Percentiles rank a stretch among this genome's conserved stretches.
Evolutionary conservation across 1,140 invertebrate species (phyloP).

Genomic region (Brachionus angularis): DNA sequence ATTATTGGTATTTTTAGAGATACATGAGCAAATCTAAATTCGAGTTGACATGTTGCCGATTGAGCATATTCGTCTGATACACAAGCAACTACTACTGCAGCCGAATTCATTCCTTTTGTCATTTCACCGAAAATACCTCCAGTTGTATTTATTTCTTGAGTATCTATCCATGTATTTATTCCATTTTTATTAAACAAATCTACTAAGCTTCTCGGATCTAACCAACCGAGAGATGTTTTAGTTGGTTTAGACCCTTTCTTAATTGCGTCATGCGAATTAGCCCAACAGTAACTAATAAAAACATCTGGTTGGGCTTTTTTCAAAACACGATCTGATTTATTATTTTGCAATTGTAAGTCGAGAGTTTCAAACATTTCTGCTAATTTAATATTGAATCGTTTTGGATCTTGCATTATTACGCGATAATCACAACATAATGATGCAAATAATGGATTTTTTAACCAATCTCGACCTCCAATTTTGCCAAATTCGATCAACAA

Average conservation of each 20-base stretch:
- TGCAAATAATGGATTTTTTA: constrained; percentile 16
- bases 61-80: constrained; percentile 49
- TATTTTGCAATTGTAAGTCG: constrained; percentile 41
- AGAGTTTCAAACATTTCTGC: constrained; percentile 47
- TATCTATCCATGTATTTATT: constrained; percentile 53
- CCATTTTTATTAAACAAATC: constrained; percentile 49
- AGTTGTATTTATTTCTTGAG: neutral
- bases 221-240: constrained; percentile 45
- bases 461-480: neutral
- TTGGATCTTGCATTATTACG: constrained; percentile 52
- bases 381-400: constrained; percentile 49
- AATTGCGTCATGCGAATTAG: constrained; percentile 51
- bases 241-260: constrained; percentile 47
- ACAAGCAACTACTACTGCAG: constrained; percentile 31
- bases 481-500: constrained; percentile 13
- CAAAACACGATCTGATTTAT: constrained; percentile 39
- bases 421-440: constrained; percentile 46
- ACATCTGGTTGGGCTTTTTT: constrained; percentile 44
- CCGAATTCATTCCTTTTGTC: neutral
- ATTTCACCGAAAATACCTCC: neutral
- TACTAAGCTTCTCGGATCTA: constrained; percentile 52
- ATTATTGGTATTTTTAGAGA: constrained; percentile 21
- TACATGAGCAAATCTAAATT: constrained; percentile 17
- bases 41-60: constrained; percentile 48
- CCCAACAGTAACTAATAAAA: constrained; percentile 56